These are phyloP conservation scores for Aspidiotus destructor DNA, from an alignment of 2,888 invertebrate genomes.

Conservation along the genomic window DNA sequence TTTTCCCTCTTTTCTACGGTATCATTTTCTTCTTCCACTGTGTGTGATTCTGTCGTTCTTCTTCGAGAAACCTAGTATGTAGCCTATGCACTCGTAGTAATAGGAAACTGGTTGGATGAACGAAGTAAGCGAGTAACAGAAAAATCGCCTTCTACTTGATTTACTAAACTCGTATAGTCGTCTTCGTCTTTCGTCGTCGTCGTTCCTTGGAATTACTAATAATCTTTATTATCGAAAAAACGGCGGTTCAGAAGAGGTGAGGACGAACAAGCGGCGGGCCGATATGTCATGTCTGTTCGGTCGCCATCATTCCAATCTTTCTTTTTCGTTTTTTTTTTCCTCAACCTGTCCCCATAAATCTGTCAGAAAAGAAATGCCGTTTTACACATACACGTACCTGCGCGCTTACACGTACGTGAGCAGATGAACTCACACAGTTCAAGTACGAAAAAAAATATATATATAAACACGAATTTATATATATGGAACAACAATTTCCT, in stretches of 20 bases:
- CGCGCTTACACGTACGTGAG: constrained; percentile 13
- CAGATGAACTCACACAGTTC: constrained; percentile 6
- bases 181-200: constrained; percentile 2
- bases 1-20: constrained; percentile 2
- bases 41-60: too few species aligned
- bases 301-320: constrained; percentile 31
- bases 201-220: constrained; percentile 10
- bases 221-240: constrained; percentile 13
- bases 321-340: constrained; percentile 6
- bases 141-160: constrained; percentile 19
- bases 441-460: not conserved
- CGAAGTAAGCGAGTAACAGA: constrained; percentile 13
- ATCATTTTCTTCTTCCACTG: too few species aligned
- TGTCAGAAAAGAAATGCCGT: constrained; percentile 29
- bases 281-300: constrained; percentile 30
- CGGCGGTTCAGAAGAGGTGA: constrained; percentile 6
- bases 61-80: too few species aligned
- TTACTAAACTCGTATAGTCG: constrained; percentile 11
- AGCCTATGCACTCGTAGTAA: not conserved
- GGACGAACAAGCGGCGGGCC: constrained; percentile 29
- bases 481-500: constrained; percentile 29
- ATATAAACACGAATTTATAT: constrained; percentile 2
- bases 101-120: constrained; percentile 8
- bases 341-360: constrained; percentile 32
- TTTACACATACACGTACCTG: constrained; percentile 15